Evolutionary conservation across 2,888 invertebrate species (phyloP), one percentile per base, ranked within the genome.

Genomic region (Serrognathus titanus): DNA sequence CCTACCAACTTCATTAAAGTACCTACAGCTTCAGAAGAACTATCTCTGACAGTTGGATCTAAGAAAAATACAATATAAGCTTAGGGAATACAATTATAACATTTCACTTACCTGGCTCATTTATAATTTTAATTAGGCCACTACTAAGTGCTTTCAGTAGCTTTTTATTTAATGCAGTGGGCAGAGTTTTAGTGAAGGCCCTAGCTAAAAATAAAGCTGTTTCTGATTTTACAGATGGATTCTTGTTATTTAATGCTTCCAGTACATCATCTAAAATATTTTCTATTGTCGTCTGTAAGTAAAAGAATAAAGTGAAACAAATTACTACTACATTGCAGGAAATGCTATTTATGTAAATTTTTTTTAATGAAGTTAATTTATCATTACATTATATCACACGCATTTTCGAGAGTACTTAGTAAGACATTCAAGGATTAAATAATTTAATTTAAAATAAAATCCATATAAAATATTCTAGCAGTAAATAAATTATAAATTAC

Each of bases 1-100:
- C 97, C 92, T 9, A 97, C 90, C 3, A 97, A 84, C 77, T 96
- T 97, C 81, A 95, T 89, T 0, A 94, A 87, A 0, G 95, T 96
- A 8, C 98, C 99, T 11, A 99, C 77, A 0, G 97, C 97, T 73
- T 94, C 92, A 0, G 94, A 94, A 0, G 96, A 89, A 55, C 90
- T 89, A 72, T 99, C 98, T 68, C 98, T 83, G 0, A 98, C 98
- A 1, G 84, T 84, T 0, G 94, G 93, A 80, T 97, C 96, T 80
- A 82, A 72, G 76, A 84, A 50, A 59, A 47, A 31, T 20, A 36
- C 41, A 48, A n/a, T 53, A 38, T 10, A 37, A 31, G 1, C 24
- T 31, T 31, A 6, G 24, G 24, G 6, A 9, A 31, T 43, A 49
- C 10, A 49, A 49, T 38, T 37, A 16, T 37, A 12, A 38, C 6